Evolutionary conservation across 1,140 invertebrate genomes (phyloP).

Genomic region (Pollicipes pollicipes): DNA sequence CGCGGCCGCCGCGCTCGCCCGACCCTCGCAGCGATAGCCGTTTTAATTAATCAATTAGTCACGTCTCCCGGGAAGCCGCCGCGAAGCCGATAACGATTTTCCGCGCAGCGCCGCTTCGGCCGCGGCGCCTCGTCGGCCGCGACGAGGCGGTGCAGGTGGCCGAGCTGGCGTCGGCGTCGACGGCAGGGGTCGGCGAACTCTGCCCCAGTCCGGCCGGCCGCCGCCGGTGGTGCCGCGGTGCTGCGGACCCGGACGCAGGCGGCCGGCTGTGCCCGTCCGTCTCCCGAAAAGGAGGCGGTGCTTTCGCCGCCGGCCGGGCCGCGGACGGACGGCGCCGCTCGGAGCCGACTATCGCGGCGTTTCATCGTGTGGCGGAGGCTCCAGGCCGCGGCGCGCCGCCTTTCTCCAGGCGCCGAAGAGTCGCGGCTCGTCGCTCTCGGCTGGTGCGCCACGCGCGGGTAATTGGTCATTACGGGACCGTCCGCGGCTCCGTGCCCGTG

Average conservation of each 20-base stretch:
- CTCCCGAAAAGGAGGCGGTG: not conserved
- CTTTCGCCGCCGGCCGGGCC: not conserved
- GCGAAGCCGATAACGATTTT: not conserved
- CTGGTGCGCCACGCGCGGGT: not conserved
- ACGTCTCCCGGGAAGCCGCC: not conserved
- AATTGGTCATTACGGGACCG: constrained; percentile 2
- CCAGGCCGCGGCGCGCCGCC: too few species aligned
- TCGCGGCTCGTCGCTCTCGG: not conserved
- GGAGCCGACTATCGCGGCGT: not conserved
- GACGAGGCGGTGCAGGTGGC: too few species aligned
- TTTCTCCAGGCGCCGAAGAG: not conserved
- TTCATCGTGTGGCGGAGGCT: not conserved
- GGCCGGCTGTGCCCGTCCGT: not conserved
- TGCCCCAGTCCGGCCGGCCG: too few species aligned
- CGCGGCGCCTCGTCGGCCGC: too few species aligned
- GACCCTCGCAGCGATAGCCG: not conserved
- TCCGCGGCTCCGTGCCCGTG: too few species aligned
- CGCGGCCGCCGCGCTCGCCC: too few species aligned
- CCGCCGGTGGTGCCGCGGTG: too few species aligned
- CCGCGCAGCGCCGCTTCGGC: not conserved
- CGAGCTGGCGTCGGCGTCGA: too few species aligned
- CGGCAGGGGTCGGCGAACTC: too few species aligned
- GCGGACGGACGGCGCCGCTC: not conserved
- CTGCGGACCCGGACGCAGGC: too few species aligned
- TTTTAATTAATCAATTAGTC: constrained; percentile 1